Conservation (phyloP, 2,113 vertebrate species). For the Pipra filicauda region DNA sequence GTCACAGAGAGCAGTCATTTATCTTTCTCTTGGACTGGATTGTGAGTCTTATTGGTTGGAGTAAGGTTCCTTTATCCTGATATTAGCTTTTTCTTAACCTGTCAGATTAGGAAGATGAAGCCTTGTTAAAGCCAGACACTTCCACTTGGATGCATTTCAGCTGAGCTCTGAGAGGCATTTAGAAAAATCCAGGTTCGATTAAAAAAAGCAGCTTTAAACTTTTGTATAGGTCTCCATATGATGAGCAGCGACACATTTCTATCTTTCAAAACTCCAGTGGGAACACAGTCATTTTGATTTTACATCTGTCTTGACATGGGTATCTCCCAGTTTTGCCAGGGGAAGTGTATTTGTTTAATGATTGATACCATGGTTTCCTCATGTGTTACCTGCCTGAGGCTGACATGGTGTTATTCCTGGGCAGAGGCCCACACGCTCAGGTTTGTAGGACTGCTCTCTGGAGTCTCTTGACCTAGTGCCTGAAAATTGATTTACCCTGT, state of each 20-base stretch:
- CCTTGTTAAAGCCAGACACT: neutral
- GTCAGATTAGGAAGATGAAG: neutral
- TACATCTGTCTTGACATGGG: neutral
- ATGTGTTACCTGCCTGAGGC: neutral
- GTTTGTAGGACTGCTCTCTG: neutral
- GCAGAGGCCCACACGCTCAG: neutral
- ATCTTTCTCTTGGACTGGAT: neutral
- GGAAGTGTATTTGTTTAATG: neutral
- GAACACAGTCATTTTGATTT: neutral
- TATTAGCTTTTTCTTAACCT: neutral
- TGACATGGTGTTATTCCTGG: neutral
- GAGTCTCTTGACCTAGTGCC: neutral
- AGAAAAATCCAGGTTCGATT: neutral
- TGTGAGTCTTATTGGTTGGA: neutral
- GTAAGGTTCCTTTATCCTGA: neutral
- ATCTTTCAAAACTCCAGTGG: neutral
- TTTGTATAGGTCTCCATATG: neutral
- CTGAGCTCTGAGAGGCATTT: neutral
- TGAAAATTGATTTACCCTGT: neutral
- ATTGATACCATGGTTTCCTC: neutral
- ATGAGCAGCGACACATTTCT: neutral
- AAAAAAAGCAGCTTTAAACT: neutral
- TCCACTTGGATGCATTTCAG: neutral
- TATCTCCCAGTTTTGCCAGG: neutral
- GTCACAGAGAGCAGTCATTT: neutral